Conservation (phyloP, 2,113 vertebrate genomes). For the Mystacornis crossleyi region DNA sequence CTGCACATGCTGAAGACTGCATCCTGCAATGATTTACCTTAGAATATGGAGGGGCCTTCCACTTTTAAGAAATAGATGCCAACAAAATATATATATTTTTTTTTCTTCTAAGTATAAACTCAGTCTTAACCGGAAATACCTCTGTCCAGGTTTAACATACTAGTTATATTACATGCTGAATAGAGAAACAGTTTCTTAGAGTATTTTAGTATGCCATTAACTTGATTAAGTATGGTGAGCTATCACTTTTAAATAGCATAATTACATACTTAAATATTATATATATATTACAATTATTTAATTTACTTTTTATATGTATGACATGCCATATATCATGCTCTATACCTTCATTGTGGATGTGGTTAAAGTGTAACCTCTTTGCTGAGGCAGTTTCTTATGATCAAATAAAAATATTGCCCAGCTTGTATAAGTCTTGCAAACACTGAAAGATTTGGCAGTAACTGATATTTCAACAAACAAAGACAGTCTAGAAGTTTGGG, state of each 20-base stretch:
- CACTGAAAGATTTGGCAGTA: not conserved
- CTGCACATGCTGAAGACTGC: not conserved
- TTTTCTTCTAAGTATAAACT: not conserved
- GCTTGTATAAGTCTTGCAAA: not conserved
- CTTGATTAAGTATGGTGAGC: not conserved
- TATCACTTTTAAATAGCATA: not conserved
- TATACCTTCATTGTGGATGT: not conserved
- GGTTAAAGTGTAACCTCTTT: not conserved
- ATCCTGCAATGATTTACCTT: not conserved
- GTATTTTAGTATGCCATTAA: conserved; percentile 8
- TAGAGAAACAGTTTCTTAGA: not conserved
- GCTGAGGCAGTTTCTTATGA: not conserved
- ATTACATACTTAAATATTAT: not conserved
- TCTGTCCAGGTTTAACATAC: not conserved
- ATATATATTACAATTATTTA: not conserved
- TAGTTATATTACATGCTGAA: not conserved
- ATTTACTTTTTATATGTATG: not conserved
- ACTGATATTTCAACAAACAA: not conserved
- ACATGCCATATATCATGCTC: not conserved
- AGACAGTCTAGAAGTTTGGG: not conserved
- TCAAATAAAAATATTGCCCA: not conserved
- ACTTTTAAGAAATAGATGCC: not conserved
- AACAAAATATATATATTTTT: not conserved
- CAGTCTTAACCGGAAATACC: not conserved
- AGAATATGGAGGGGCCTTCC: not conserved